Evolutionary conservation across 2,797 vertebrate genomes (phyloP), one percentile per base, ranked within the genome.

Genomic region (Sus cebifrons): DNA sequence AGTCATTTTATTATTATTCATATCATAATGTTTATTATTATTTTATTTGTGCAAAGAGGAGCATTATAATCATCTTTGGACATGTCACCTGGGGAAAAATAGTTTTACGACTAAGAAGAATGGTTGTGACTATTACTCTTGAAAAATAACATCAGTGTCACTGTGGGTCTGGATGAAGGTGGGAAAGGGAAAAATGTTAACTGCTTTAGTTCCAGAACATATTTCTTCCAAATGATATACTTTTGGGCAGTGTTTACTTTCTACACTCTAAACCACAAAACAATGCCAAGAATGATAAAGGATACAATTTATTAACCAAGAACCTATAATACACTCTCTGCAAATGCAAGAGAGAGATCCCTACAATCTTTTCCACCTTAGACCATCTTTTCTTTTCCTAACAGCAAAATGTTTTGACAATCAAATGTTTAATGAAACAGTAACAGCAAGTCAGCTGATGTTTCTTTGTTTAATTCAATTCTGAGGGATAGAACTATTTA

Each of bases 81-180:
- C 56, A 32, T 60, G 2, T 77, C 67, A 87, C 44, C 18, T 88
- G 54, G 5, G 20, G 71, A 92, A 81, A 82, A 56, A 27, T 23
- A 70, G 21, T 60, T 97, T 81, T 65, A 78, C 17, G 40, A 54
- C 15, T 78, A 21, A 65, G 25, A 91, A 82, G 52, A 89, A 71
- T 10, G 5, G 4, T 32, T 49, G 11, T 75, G 36, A 68, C 20
- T 81, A 2, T 40, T 65, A 17, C 21, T 91, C 62, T n/a, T 84
- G 54, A 4, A 3, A 92, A 81, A 77, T 74, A 68, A 11, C 32
- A 25, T 16, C 8, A 44, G 15, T 10, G 27, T 36, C 18, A 12
- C 8, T n/a, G 4, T 44, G 58, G 16, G 2, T 54, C 6, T 36
- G 8, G 18, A 27, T 13, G 27, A 81, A 67, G 10, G 5, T 1